Conservation (phyloP, 2,113 vertebrate species). For the Alethe diademata region DNA sequence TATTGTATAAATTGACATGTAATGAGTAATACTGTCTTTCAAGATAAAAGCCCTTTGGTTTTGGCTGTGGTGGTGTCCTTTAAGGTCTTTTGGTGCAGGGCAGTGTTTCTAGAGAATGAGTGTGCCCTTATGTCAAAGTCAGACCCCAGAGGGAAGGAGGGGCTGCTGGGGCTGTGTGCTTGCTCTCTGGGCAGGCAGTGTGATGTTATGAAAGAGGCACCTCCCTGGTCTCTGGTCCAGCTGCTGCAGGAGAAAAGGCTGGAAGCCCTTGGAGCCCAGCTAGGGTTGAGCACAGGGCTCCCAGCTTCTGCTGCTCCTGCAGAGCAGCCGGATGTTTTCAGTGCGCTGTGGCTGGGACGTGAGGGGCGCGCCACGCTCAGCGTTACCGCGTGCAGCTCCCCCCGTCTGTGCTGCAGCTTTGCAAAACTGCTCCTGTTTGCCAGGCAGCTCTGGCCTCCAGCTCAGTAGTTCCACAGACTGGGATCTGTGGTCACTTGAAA, state of each 20-base stretch:
- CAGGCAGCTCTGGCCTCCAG: slow-evolving; percentile 32
- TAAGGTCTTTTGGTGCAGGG: background rate
- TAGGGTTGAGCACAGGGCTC: background rate
- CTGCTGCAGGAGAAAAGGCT: background rate
- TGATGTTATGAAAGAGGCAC: background rate
- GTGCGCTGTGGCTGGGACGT: accelerated
- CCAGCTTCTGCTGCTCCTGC: background rate
- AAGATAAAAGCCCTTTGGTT: background rate
- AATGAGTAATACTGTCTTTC: background rate
- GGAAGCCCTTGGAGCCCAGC: background rate
- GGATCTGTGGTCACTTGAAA: slow-evolving; percentile 22
- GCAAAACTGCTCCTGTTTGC: slow-evolving; percentile 32
- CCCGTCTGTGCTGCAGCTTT: background rate
- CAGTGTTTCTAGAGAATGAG: background rate
- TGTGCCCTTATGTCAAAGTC: background rate
- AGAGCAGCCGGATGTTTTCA: background rate
- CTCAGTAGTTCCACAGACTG: slow-evolving; percentile 6
- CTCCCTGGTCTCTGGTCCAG: background rate
- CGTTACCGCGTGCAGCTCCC: accelerated
- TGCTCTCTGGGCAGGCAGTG: background rate
- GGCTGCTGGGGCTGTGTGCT: background rate
- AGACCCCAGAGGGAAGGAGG: background rate
- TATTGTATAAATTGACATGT: background rate
- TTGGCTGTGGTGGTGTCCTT: background rate
- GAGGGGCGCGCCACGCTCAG: accelerated